Conservation (phyloP, 2,113 vertebrate genomes). For the Saguinus imperator region DNA sequence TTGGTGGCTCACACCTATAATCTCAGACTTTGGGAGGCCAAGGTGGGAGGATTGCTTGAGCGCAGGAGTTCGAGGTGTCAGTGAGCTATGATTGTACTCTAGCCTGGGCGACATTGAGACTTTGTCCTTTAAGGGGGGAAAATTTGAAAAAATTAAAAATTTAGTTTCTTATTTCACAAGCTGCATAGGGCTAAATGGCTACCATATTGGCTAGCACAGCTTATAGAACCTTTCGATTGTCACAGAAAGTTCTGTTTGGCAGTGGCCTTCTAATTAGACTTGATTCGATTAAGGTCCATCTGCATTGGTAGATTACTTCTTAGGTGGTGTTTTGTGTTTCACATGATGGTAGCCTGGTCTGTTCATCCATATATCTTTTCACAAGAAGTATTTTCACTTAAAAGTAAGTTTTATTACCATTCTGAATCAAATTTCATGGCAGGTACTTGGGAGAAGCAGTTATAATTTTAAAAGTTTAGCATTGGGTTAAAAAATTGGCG, state of each 20-base stretch:
- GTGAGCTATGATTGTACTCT: too few relatives aligned
- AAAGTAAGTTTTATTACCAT: background rate
- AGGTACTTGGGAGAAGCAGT: constrained; percentile 8
- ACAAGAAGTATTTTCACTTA: background rate
- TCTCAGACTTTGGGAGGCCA: too few relatives aligned
- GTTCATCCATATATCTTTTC: background rate
- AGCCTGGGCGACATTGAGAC: too few relatives aligned
- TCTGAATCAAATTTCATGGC: background rate
- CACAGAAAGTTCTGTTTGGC: background rate
- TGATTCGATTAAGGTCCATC: background rate
- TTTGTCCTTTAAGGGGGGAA: too few relatives aligned
- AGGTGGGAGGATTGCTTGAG: too few relatives aligned
- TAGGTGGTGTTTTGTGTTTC: background rate
- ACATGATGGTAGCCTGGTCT: background rate
- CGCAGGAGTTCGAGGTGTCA: too few relatives aligned
- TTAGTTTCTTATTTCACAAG: background rate
- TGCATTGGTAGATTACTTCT: background rate
- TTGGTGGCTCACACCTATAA: too few relatives aligned
- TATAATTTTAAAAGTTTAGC: constrained; percentile 30
- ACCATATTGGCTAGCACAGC: background rate
- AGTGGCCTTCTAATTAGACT: background rate
- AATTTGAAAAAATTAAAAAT: background rate
- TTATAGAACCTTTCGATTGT: background rate
- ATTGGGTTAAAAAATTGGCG: constrained; percentile 1
- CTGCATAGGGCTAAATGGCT: background rate